Evolutionary conservation across 2,113 vertebrate species (phyloP).

Genomic region (Corynorhinus townsendii): DNA sequence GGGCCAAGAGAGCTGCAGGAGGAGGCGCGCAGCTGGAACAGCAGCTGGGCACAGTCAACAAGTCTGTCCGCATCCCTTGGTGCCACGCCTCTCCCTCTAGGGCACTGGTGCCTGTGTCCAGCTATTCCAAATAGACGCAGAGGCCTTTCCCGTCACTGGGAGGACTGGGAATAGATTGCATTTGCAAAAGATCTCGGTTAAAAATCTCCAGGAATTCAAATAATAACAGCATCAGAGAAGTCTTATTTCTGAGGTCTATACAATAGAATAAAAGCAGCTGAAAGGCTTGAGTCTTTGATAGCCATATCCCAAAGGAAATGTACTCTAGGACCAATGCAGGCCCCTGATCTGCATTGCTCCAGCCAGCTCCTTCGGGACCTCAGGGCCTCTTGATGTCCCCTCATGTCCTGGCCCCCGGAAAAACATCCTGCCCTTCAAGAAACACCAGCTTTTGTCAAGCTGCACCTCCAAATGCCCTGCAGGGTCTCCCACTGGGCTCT

Average conservation of each 20-base stretch:
- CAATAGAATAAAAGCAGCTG: neutral
- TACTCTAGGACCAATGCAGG: neutral
- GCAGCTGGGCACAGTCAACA: neutral
- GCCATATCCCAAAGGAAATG: neutral
- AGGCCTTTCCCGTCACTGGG: neutral
- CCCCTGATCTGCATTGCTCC: accelerated
- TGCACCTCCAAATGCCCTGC: neutral
- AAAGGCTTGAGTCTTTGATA: neutral
- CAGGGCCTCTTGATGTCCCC: neutral
- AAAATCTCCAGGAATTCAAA: neutral
- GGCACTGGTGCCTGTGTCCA: neutral
- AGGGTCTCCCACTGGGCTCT: neutral
- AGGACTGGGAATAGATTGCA: neutral
- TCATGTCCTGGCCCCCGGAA: neutral
- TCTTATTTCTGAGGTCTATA: neutral
- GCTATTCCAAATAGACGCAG: neutral
- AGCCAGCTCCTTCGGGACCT: neutral
- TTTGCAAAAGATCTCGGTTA: neutral
- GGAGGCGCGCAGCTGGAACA: neutral
- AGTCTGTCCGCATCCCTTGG: neutral
- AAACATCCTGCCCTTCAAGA: neutral
- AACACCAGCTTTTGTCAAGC: neutral
- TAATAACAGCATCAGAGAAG: neutral
- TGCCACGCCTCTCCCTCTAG: neutral
- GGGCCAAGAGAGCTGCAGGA: neutral